Base-by-base conservation (phyloP, 2,797 vertebrate species). In the Amphiprion clarkii region DNA sequence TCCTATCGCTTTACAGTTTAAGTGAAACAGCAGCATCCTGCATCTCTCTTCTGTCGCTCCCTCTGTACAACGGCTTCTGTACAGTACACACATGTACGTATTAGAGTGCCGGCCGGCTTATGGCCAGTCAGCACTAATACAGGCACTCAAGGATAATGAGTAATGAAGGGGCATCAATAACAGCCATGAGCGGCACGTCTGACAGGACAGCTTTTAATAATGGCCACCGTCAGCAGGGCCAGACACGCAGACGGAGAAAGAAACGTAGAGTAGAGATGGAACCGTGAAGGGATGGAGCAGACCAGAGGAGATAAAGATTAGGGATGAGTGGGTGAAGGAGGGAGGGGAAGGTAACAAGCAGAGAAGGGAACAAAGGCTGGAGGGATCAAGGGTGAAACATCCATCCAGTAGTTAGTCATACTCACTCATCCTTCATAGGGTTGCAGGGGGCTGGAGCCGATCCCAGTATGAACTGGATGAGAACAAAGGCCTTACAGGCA, bases 131-230 rank as follows among this genome's bases (percentile, higher is more conserved):
- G 92, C 92, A 92, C 85, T 85, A 83, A 84, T 79, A 75, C 75
- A 75, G 62, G 87, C 91, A 92, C 89, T 92, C 91, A 74, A 83
- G 78, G 46, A 85, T 89, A 91, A 93, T 92, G 85, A 91, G 82
- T 88, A 90, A 94, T 91, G 92, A 95, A 91, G 76, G 85, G 71
- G 65, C 81, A 94, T 94, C 93, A 89, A 93, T 94, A 92, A 90
- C 74, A 64, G 85, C 71, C 79, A 71, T 74, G 86, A 84, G 79
- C 74, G 54, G 81, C 85, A 84, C 77, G 83, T 87, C 78, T 83
- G 87, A 90, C 83, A 64, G 75, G 74, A 77, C 67, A 82, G 90
- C 84, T 90, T 92, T 93, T 90, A 90, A 92, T 91, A 90, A 91
- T 85, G 81, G 82, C 86, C 82, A 66, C 69, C 39, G 63, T 92